Evolutionary conservation across 1,140 invertebrate genomes (phyloP), one percentile per base, ranked within the genome.

Genomic region (Neelides sp.): DNA sequence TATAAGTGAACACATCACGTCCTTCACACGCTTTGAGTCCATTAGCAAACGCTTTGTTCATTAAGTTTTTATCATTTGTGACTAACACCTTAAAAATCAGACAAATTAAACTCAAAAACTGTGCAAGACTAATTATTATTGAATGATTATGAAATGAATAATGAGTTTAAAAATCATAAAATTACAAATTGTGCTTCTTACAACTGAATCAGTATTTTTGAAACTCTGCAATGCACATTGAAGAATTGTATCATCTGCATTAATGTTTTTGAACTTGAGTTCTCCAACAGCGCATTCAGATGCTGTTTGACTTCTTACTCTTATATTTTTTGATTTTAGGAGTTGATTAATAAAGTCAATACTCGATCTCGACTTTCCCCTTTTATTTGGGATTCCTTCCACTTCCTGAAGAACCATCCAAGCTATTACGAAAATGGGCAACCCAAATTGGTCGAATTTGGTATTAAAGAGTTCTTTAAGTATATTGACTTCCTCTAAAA

Each of bases 341-440:
- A 57, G 37, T 2, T 49, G 23, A 32, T 57, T 40, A 13, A 61
- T 57, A 28, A 45, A 61, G 8, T 55, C 42, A 7, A 51, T 40
- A 13, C 19, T 12, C 17, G 20, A 8, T 22, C 24, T 8, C 8
- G 15, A 15, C 19, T 27, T 20, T n/a, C 22, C 3, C 47, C 20
- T 10, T 13, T 20, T 22, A 39, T 52, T 50, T 4, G 26, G 19
- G 1, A 48, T 24, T 5, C 49, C 43, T 43, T 60, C 58, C 41
- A 60, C 30, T 46, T 60, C 58, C 52, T 60, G 58, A 12, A 60
- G 34, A 4, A 60, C 58, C 52, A 55, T 57, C 58, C 58, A 60
- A 10, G 58, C 54, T 42, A 60, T 57, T 0, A 55, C 32, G 19
- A 60, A 32, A 10, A 28, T 40, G 4, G 53, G 54, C 19, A n/a